Evolutionary conservation across 2,888 invertebrate genomes (phyloP), one percentile per base, ranked within the genome.

Genomic region (Agrochola lota): DNA sequence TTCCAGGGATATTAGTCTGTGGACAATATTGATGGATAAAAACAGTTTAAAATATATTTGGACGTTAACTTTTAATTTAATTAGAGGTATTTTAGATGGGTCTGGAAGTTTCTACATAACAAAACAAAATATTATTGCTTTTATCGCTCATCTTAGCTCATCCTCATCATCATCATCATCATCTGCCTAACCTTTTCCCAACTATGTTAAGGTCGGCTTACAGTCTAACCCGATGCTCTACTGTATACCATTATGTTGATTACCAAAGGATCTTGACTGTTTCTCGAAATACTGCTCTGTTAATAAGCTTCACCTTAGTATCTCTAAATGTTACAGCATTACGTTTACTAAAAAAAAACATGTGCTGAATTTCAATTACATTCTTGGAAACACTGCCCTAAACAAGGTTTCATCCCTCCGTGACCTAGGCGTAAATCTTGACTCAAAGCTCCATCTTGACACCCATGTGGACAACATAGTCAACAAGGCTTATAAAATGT

Each of bases 1-100:
- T 74, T 97, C 95, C 72, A 96, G 84, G 0, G 95, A 94, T 86
- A 96, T 94, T 64, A 97, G 78, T 87, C 97, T 97, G 92, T 15
- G 73, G 68, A 82, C 35, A 86, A 55, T 11, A 43, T 40, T 49
- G 11, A 35, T 2, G 17, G 4, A n/a, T 35, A 59, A 59, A 59
- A 11, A 0, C 2, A 15, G 52, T 30, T 49, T 15, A 64, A 60
- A 40, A 64, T 64, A n/a, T 40, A 23, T 30, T 55, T 30, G 7
- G 12, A 26, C 12, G 7, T 46, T 23, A 15, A 30, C 4, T 15
- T 67, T 49, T 30, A 23, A 68, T 30, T 0, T 30, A 49, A 30
- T 12, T 20, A 1, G n/a, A 12, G 12, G 1, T 57, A 59, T 26
- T 7, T 59, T 26, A 59, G 59, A 59, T 7, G 26, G 15, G 0